phyloP scores from a whole-genome alignment of 2,888 invertebrate species.

The Dicyrtoma fusca region DNA sequence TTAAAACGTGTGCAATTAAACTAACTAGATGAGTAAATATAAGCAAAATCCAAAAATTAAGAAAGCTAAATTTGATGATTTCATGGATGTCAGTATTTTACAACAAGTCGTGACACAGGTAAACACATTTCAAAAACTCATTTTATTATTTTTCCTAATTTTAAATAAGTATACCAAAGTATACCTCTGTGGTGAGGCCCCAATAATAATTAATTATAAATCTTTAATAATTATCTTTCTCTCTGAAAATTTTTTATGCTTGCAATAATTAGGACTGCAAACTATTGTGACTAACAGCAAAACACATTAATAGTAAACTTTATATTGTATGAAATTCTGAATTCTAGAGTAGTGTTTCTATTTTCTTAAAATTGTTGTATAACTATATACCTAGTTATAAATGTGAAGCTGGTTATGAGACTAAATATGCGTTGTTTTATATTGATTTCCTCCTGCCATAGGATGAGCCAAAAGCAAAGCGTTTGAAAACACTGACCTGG shows the following conservation, averaged over 20 bases:
- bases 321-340: too few relatives aligned
- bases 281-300: background rate
- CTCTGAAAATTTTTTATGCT: background rate
- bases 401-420: too few relatives aligned
- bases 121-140: background rate
- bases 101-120: slow-evolving; percentile 35
- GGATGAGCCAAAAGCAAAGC: slow-evolving; percentile 56
- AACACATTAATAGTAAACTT: background rate
- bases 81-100: slow-evolving; percentile 36
- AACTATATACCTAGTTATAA: too few relatives aligned
- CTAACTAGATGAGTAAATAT: slow-evolving; percentile 33
- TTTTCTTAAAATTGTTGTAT: too few relatives aligned
- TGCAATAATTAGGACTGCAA: slow-evolving; percentile 2
- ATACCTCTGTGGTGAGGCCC: too few relatives aligned
- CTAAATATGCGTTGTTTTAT: too few relatives aligned
- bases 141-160: too few relatives aligned
- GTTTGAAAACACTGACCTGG: slow-evolving; percentile 52
- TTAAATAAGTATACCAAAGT: background rate
- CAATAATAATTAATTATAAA: too few relatives aligned
- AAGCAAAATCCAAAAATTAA: slow-evolving; percentile 30
- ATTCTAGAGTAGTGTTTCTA: too few relatives aligned
- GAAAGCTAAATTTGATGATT: slow-evolving; percentile 27
- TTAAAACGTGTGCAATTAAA: too few relatives aligned
- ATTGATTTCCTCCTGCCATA: too few relatives aligned
- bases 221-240: background rate